A percentile compares a stretch with the other conserved stretches of the same genome.
These are phyloP conservation scores for Triplophysa bombifrons DNA, from an alignment of 2,797 vertebrate genomes.

Conservation along the genomic window DNA sequence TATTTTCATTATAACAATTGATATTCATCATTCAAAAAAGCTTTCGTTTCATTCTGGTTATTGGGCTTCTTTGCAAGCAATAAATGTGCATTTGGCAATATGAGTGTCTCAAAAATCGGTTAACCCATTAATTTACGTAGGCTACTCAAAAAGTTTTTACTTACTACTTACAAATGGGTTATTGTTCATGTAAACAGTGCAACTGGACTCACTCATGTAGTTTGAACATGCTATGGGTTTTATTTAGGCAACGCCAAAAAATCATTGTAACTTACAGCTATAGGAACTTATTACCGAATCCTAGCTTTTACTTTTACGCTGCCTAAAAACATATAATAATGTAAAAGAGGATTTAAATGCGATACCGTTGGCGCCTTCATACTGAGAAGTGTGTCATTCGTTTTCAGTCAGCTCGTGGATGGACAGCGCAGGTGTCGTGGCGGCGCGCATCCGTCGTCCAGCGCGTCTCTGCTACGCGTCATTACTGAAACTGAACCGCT, in stretches of 20 bases:
- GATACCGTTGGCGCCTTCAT: constrained; percentile 90
- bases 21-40: too few relatives aligned
- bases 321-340: too few relatives aligned
- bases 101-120: too few relatives aligned
- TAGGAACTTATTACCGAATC: neutral
- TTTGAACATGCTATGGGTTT: too few relatives aligned
- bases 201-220: neutral
- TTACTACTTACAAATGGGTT: neutral
- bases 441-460: neutral
- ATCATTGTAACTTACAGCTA: too few relatives aligned
- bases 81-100: too few relatives aligned
- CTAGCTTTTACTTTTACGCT: too few relatives aligned
- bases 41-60: too few relatives aligned
- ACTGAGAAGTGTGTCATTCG: constrained; percentile 71
- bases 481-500: neutral
- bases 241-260: neutral
- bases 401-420: constrained; percentile 31
- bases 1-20: too few relatives aligned
- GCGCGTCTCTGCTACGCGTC: neutral
- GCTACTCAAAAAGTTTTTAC: neutral
- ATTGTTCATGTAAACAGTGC: neutral
- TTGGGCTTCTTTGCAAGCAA: too few relatives aligned
- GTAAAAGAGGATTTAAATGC: neutral
- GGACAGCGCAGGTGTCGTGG: neutral
- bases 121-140: too few relatives aligned